Evolutionary conservation across 23 tunicate species (phyloP).

Genomic region (Pegea sp.): DNA sequence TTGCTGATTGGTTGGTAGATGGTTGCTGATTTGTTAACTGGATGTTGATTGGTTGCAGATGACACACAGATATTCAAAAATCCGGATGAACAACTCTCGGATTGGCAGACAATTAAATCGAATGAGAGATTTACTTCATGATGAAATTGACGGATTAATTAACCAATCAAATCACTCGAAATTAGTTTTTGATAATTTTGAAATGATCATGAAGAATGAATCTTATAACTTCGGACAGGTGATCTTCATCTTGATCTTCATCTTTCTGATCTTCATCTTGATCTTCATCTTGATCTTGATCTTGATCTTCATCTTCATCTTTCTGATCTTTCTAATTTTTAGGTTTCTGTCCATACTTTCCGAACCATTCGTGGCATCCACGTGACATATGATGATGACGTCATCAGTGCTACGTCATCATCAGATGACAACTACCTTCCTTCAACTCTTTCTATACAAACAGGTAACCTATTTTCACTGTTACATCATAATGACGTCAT

Average conservation of each 20-base stretch:
- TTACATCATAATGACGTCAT: too few species aligned
- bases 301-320: neutral
- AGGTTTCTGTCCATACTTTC: slow-evolving; percentile 35
- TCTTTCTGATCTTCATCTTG: neutral
- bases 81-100: slow-evolving; percentile 6
- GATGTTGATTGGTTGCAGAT: slow-evolving; percentile 13
- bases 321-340: neutral
- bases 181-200: too few species aligned
- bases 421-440: too few species aligned
- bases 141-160: too few species aligned
- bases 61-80: slow-evolving; percentile 7
- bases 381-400: slow-evolving; percentile 28
- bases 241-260: neutral
- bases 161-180: too few species aligned
- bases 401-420: slow-evolving; percentile 4
- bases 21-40: neutral
- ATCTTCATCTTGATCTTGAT: neutral
- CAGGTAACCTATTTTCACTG: too few species aligned
- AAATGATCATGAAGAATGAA: too few species aligned
- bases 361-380: slow-evolving; percentile 26
- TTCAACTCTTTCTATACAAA: too few species aligned
- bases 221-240: slow-evolving; percentile 36
- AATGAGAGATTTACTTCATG: slow-evolving; percentile 7
- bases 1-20: too few species aligned
- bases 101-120: slow-evolving; percentile 8